phyloP scores from a whole-genome alignment of 1,140 invertebrate genomes.

The Drosophila rufa region DNA sequence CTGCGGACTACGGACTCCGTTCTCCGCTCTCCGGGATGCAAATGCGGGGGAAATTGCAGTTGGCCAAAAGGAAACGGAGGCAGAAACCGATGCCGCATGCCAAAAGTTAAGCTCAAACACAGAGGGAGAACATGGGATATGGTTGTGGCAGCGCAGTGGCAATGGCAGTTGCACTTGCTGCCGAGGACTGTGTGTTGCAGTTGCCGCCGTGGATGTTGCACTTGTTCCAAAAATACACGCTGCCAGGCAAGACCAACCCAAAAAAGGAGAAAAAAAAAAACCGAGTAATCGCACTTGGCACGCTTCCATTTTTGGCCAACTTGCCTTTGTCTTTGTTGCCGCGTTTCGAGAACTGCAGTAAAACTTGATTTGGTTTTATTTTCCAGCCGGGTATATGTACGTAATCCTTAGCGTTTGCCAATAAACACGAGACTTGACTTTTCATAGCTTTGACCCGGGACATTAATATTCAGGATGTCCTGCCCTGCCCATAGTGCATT shows the following conservation, averaged over 20 bases:
- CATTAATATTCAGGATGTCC: constrained; percentile 72
- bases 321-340: constrained; percentile 47
- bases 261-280: constrained; percentile 26
- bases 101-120: constrained; percentile 27
- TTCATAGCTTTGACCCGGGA: constrained; percentile 42
- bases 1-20: neutral
- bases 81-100: constrained; percentile 38
- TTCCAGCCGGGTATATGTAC: constrained; percentile 9
- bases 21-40: constrained; percentile 22
- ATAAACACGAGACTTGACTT: constrained; percentile 47
- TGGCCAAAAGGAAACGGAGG: constrained; percentile 38
- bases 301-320: constrained; percentile 59
- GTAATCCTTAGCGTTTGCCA: constrained; percentile 39
- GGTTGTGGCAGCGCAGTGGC: constrained; percentile 1
- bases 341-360: constrained; percentile 42
- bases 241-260: constrained; percentile 22
- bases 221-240: constrained; percentile 60
- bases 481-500: constrained; percentile 25
- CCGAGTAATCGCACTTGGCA: constrained; percentile 58
- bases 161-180: constrained; percentile 25
- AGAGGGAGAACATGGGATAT: neutral
- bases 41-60: constrained; percentile 37
- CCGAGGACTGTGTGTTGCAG: constrained; percentile 18
- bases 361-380: constrained; percentile 40
- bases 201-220: constrained; percentile 44